phyloP scores from a whole-genome alignment of 35 echinoderm and acorn worm species.

The Ophioderma brevispina region DNA sequence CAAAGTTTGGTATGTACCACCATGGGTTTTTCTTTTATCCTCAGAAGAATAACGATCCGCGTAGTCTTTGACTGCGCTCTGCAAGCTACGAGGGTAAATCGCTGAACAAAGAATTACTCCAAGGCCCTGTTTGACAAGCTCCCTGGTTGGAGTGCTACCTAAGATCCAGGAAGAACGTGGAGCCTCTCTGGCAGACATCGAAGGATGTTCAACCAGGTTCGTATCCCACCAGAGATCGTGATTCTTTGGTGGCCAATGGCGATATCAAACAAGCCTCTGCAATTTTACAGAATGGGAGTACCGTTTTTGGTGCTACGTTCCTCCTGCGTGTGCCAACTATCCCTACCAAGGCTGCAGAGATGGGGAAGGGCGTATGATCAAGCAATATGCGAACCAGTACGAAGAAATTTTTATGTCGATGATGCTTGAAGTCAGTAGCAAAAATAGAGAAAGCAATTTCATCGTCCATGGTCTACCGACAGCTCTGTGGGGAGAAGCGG shows the following conservation, averaged over 20 bases:
- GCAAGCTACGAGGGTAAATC: slow-evolving; percentile 53
- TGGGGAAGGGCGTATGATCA: neutral
- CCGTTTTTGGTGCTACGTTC: slow-evolving; percentile 26
- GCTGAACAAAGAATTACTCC: slow-evolving; percentile 49
- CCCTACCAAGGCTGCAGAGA: slow-evolving; percentile 62
- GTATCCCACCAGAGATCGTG: neutral
- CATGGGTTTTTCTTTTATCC: slow-evolving; percentile 56
- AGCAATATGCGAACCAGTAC: slow-evolving; percentile 27
- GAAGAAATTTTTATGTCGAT: slow-evolving; percentile 65
- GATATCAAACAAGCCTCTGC: neutral
- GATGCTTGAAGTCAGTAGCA: slow-evolving; percentile 62
- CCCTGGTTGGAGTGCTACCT: slow-evolving; percentile 47
- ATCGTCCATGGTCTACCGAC: slow-evolving; percentile 7
- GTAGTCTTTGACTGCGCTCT: slow-evolving; percentile 74
- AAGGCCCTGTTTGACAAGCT: slow-evolving; percentile 60
- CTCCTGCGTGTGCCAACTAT: slow-evolving; percentile 40
- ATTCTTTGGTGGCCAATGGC: slow-evolving; percentile 52
- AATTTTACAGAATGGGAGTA: slow-evolving; percentile 56
- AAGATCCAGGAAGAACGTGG: slow-evolving; percentile 27
- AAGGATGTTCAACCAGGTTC: slow-evolving; percentile 73
- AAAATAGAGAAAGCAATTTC: slow-evolving; percentile 1
- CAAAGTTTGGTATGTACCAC: slow-evolving; percentile 72
- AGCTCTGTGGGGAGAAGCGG: slow-evolving; percentile 38
- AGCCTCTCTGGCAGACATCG: slow-evolving; percentile 43
- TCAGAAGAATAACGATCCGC: slow-evolving; percentile 50